Conservation (phyloP, 2,113 vertebrate species). For the Oreochromis niloticus region DNA sequence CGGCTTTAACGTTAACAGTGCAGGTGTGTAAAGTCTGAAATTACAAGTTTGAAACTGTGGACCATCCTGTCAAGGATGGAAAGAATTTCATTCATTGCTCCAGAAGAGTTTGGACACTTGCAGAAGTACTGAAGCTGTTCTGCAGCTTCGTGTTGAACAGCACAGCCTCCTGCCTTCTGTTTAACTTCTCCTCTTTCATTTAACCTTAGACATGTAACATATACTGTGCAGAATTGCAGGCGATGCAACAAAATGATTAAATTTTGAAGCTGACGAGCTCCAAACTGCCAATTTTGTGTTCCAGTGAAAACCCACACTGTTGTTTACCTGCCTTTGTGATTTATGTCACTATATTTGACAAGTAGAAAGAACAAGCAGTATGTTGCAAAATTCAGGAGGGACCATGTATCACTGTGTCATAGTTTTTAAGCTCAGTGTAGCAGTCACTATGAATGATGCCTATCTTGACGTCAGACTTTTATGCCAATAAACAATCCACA, state of each 20-base stretch:
- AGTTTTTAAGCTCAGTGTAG: neutral
- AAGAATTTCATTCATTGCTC: neutral
- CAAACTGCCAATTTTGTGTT: neutral
- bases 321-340: neutral
- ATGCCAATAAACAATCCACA: neutral
- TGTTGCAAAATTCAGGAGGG: neutral
- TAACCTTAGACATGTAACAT: neutral
- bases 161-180: neutral
- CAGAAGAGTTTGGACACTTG: neutral
- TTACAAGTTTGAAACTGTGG: neutral
- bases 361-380: neutral
- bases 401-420: neutral
- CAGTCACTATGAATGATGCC: neutral
- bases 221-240: neutral
- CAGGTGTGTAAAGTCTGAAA: neutral
- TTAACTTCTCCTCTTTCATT: neutral
- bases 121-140: neutral
- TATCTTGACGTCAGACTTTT: neutral
- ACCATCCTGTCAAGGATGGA: fast-evolving
- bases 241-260: neutral
- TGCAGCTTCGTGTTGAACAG: neutral
- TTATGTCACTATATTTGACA: neutral
- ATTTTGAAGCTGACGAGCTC: fast-evolving
- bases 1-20: neutral
- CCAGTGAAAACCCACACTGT: neutral